Percentiles rank a stretch among this genome's conserved stretches.
Evolutionary conservation across 1,140 invertebrate genomes (phyloP).

Genomic region (Muscidifurax raptorellus): DNA sequence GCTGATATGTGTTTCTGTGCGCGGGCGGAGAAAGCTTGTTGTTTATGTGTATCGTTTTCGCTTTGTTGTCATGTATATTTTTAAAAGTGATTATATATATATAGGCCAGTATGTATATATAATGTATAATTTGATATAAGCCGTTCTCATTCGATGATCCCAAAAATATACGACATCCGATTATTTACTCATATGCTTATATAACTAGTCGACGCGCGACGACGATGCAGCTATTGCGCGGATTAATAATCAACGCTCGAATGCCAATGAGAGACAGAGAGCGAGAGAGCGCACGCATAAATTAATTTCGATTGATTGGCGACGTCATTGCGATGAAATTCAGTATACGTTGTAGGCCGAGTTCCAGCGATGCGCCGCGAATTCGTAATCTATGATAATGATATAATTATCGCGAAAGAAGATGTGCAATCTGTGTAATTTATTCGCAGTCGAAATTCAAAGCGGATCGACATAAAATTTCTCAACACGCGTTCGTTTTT

Average conservation of each 20-base stretch:
- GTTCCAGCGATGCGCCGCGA: background rate
- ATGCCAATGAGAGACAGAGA: background rate
- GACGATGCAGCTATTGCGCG: background rate
- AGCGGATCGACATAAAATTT: background rate
- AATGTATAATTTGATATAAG: no score
- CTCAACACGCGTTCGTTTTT: background rate
- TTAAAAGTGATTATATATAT: no score
- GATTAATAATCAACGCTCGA: background rate
- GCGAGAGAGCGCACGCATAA: background rate
- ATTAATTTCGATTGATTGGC: slow-evolving; percentile 10
- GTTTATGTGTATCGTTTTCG: no score
- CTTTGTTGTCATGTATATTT: no score
- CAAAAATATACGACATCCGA: background rate
- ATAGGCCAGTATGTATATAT: no score
- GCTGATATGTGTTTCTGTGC: no score
- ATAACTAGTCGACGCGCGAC: background rate
- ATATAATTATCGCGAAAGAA: background rate
- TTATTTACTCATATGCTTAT: no score
- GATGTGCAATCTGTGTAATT: background rate
- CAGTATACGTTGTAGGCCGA: background rate
- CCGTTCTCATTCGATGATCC: no score
- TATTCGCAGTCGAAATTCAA: background rate
- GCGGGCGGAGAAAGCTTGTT: no score
- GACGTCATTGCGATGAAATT: background rate
- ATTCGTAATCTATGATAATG: background rate